Evolutionary conservation across 2,888 invertebrate species (phyloP).

Genomic region (Hylaea fasciaria): DNA sequence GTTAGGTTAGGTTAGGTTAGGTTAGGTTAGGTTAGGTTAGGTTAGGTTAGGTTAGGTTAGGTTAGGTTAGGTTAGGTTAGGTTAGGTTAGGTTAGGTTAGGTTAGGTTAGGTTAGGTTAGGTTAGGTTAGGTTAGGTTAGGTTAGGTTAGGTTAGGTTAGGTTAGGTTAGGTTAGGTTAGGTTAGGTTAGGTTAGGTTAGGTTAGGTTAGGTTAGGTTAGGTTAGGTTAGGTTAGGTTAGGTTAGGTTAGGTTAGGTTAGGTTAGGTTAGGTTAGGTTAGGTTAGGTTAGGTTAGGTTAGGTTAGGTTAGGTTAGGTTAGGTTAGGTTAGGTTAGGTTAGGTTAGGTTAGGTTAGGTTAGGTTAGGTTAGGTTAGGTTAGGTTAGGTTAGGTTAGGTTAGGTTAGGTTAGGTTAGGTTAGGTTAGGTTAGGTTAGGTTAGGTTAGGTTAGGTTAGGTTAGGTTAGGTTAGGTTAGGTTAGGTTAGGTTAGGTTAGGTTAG

Average conservation of each 20-base stretch:
- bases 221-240: constrained; percentile 2
- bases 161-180: constrained; percentile 2
- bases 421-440: constrained; percentile 2
- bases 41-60: constrained; percentile 2
- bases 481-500: constrained; percentile 2
- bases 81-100: constrained; percentile 2
- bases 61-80: constrained; percentile 2
- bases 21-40: constrained; percentile 2
- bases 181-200: constrained; percentile 2
- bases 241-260: constrained; percentile 2
- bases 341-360: constrained; percentile 2
- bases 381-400: constrained; percentile 2
- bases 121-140: constrained; percentile 2
- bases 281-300: constrained; percentile 2
- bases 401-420: constrained; percentile 2
- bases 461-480: constrained; percentile 2
- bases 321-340: constrained; percentile 2
- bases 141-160: constrained; percentile 2
- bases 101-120: constrained; percentile 2
- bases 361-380: constrained; percentile 2
- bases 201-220: constrained; percentile 2
- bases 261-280: constrained; percentile 2
- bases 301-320: constrained; percentile 2
- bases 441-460: constrained; percentile 2
- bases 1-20: constrained; percentile 2